Percentiles rank a stretch among this genome's conserved stretches.
These are phyloP conservation scores for Geotria australis DNA, from an alignment of 2,797 vertebrate genomes.

Conservation along the genomic window DNA sequence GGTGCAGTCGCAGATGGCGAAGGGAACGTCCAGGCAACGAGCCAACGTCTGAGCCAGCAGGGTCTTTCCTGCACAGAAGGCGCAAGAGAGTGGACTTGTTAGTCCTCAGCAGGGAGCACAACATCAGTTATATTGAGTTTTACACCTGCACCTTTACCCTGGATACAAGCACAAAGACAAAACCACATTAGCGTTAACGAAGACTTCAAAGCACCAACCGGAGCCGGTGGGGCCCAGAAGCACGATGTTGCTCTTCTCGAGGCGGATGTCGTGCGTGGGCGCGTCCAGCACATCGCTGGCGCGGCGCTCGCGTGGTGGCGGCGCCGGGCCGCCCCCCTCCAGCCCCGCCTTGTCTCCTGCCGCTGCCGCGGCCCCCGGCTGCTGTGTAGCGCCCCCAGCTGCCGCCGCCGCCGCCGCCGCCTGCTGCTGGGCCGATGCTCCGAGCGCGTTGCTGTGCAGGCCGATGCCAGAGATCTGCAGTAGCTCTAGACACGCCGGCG, in stretches of 20 bases:
- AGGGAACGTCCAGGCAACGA: constrained; percentile 78
- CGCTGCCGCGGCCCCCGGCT: constrained; percentile 13
- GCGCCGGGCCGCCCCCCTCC: not conserved
- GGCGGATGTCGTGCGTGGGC: constrained; percentile 49
- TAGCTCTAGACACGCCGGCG: constrained; percentile 19
- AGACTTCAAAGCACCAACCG: constrained; percentile 15
- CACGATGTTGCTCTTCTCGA: constrained; percentile 97
- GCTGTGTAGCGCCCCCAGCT: constrained; percentile 11
- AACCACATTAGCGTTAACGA: too few relatives aligned
- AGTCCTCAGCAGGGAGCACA: not conserved
- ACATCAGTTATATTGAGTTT: too few relatives aligned
- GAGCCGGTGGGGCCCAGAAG: constrained; percentile 89
- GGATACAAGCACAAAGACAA: too few relatives aligned
- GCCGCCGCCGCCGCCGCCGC: constrained; percentile 29
- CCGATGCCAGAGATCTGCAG: constrained; percentile 88
- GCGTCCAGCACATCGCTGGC: constrained; percentile 73
- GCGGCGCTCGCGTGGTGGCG: constrained; percentile 35
- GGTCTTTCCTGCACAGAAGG: constrained; percentile 42
- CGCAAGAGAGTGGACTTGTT: not conserved
- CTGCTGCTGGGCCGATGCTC: constrained; percentile 76
- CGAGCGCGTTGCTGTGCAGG: constrained; percentile 70
- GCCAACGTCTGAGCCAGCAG: constrained; percentile 81
- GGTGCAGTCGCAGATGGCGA: constrained; percentile 94
- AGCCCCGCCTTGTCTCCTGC: constrained; percentile 26
- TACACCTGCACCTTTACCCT: too few relatives aligned